A percentile compares a stretch with the other conserved stretches of the same genome.
phyloP scores from a whole-genome alignment of 37 sponge, comb jelly and placozoan species.

The Oscarella lobularis region DNA sequence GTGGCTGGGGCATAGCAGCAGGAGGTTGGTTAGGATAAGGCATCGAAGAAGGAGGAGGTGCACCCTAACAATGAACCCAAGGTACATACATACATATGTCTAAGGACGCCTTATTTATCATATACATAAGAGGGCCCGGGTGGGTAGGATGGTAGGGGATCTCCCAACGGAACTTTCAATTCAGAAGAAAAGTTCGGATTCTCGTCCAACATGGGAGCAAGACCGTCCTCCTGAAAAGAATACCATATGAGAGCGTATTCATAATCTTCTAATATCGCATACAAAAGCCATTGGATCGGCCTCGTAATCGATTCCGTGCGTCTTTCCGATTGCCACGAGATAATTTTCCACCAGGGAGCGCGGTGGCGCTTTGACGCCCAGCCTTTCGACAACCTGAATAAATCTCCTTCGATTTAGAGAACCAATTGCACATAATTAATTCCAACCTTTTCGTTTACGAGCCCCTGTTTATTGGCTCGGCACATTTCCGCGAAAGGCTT shows the following conservation, averaged over 20 bases:
- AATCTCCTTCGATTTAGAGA: conserved; percentile 65
- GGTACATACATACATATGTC: no score
- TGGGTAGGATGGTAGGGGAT: no score
- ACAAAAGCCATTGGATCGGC: conserved; percentile 70
- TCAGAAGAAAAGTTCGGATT: not conserved
- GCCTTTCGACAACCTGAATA: conserved; percentile 69
- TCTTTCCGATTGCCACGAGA: conserved; percentile 85
- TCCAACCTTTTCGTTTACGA: conserved; percentile 70
- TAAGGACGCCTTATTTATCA: no score
- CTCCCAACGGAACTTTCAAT: no score
- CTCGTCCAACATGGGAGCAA: not conserved
- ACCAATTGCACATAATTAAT: conserved; percentile 12
- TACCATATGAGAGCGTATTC: no score
- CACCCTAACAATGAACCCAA: no score
- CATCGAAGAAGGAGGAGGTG: not conserved
- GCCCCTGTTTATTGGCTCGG: conserved; percentile 55
- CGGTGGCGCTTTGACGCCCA: conserved; percentile 78
- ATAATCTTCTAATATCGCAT: no score
- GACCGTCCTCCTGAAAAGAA: not conserved
- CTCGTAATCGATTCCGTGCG: conserved; percentile 81
- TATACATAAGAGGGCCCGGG: no score
- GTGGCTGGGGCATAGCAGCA: not conserved
- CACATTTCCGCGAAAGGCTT: conserved; percentile 88
- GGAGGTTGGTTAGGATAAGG: not conserved
- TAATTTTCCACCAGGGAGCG: conserved; percentile 85